A percentile compares a stretch with the other conserved stretches of the same genome.
These are phyloP conservation scores for Neoitamus cyanurus DNA, from an alignment of 2,888 invertebrate species.

Conservation along the genomic window DNA sequence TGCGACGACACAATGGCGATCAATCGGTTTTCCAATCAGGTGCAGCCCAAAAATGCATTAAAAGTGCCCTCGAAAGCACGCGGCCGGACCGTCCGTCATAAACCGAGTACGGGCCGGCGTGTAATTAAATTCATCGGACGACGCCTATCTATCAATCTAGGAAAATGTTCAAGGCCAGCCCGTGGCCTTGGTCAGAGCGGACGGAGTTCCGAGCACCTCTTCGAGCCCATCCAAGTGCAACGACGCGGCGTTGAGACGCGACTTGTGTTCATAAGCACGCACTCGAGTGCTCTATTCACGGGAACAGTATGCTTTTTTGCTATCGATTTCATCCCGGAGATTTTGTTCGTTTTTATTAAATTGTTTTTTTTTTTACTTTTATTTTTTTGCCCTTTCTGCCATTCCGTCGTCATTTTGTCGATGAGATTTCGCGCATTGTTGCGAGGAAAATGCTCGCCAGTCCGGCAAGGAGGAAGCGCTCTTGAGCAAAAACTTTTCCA, in stretches of 20 bases:
- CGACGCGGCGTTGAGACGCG: background rate
- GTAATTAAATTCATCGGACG: constrained; percentile 27
- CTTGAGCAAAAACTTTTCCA: background rate
- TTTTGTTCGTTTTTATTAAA: background rate
- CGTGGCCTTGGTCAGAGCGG: background rate
- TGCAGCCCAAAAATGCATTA: constrained; percentile 1
- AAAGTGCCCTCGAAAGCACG: background rate
- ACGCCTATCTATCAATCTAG: constrained; percentile 9
- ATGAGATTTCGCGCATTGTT: constrained; percentile 3
- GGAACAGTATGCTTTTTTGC: background rate
- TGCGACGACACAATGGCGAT: background rate
- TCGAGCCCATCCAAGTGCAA: constrained; percentile 25
- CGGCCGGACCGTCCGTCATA: background rate
- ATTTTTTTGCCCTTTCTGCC: background rate
- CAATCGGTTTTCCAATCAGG: constrained; percentile 28
- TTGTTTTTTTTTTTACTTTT: constrained; percentile 2
- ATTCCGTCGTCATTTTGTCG: background rate
- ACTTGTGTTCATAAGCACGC: constrained; percentile 22
- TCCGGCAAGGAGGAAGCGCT: background rate
- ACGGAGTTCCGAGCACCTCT: background rate
- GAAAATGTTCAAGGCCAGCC: constrained; percentile 5
- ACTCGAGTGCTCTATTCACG: background rate
- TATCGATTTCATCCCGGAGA: constrained; percentile 20
- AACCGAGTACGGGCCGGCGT: background rate
- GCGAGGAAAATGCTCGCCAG: background rate